Evolutionary conservation across 2,797 vertebrate species (phyloP).

Genomic region (Catostomus latipinnis): DNA sequence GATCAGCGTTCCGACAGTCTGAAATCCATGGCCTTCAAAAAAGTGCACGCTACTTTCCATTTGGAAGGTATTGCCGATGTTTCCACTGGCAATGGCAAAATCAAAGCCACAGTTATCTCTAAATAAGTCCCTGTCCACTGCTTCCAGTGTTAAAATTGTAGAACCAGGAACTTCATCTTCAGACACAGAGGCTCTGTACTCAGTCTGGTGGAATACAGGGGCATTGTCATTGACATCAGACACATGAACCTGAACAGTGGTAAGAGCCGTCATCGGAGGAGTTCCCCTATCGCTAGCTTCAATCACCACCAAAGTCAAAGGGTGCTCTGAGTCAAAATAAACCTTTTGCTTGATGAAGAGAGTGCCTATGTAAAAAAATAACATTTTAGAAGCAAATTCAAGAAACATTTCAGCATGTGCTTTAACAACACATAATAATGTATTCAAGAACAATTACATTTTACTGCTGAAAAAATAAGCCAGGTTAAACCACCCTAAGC

Average conservation of each 20-base stretch:
- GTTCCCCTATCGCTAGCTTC: conserved; percentile 79
- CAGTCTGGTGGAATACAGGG: conserved; percentile 74
- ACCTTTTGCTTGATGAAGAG: conserved; percentile 75
- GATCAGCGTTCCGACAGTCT: conserved; percentile 75
- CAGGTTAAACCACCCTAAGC: no score
- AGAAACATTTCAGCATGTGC: background rate
- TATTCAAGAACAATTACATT: background rate
- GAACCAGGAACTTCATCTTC: conserved; percentile 82
- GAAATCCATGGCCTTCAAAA: conserved; percentile 70
- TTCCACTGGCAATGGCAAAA: conserved; percentile 84
- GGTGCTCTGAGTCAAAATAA: conserved; percentile 67
- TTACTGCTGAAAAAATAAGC: no score
- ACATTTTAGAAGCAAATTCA: conserved; percentile 1
- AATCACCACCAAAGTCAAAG: conserved; percentile 79
- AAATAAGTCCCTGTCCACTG: conserved; percentile 76
- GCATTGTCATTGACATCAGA: conserved; percentile 83
- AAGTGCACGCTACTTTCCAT: conserved; percentile 78
- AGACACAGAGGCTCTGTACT: conserved; percentile 74
- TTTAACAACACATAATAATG: background rate
- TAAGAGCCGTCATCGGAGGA: conserved; percentile 75
- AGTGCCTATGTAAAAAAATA: conserved; percentile 74
- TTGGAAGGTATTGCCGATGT: conserved; percentile 80
- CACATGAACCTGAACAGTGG: conserved; percentile 81
- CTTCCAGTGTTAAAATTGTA: conserved; percentile 81
- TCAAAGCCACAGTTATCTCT: conserved; percentile 80